These are phyloP conservation scores for Pyxicephalus adspersus DNA, from an alignment of 2,113 vertebrate genomes.

Conservation along the genomic window DNA sequence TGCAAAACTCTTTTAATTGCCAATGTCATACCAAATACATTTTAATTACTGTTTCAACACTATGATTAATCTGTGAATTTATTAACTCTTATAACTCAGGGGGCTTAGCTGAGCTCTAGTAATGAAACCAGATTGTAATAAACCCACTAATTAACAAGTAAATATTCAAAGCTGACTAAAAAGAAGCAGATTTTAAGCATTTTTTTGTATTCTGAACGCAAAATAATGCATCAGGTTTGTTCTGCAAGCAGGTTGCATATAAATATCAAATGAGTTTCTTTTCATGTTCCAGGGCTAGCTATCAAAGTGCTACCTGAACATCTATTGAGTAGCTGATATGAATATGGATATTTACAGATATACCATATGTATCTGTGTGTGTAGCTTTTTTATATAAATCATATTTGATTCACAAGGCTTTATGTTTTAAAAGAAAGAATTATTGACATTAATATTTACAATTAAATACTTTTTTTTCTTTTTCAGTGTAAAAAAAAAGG, in stretches of 20 bases:
- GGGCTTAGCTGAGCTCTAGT: constrained; percentile 63
- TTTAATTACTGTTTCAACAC: constrained; percentile 69
- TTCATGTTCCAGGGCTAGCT: neutral
- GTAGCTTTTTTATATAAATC: too few species aligned
- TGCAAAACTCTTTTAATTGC: constrained; percentile 64
- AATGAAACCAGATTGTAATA: constrained; percentile 66
- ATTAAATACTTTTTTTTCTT: too few species aligned
- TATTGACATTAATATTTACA: too few species aligned
- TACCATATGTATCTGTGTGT: too few species aligned
- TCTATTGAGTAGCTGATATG: too few species aligned
- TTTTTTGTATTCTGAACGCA: neutral
- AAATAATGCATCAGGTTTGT: neutral
- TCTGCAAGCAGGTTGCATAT: neutral
- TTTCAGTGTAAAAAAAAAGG: too few species aligned
- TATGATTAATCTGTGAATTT: constrained; percentile 69
- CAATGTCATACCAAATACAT: constrained; percentile 65
- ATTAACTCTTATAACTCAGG: constrained; percentile 60
- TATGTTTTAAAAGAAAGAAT: too few species aligned
- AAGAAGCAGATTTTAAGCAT: constrained; percentile 22
- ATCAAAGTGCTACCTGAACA: neutral
- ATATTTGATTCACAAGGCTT: too few species aligned
- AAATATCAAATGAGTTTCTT: constrained; percentile 9
- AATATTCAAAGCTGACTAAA: constrained; percentile 60
- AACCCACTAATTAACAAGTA: constrained; percentile 66
- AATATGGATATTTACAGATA: too few species aligned